Conservation (phyloP, 2,888 invertebrate species). For the Epirrita christyi region DNA sequence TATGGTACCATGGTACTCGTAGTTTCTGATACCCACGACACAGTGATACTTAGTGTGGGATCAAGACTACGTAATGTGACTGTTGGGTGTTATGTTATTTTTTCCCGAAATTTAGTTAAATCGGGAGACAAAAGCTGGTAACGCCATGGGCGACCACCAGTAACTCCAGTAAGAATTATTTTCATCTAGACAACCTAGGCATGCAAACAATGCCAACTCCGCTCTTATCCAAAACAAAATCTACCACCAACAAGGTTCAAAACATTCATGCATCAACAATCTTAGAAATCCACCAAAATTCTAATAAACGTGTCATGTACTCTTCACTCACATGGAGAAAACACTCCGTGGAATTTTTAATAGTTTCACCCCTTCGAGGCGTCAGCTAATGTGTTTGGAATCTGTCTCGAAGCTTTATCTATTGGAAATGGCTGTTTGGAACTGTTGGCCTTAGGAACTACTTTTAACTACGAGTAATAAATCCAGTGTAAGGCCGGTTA, state of each 20-base stretch:
- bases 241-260: not conserved
- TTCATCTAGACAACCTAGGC: not conserved
- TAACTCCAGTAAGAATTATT: not conserved
- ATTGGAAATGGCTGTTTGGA: constrained; percentile 82
- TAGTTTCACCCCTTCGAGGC: constrained; percentile 67
- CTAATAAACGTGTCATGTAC: constrained; percentile 74
- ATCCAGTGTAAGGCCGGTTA: constrained; percentile 72
- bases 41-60: too few relatives aligned
- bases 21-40: too few relatives aligned
- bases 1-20: too few relatives aligned
- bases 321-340: constrained; percentile 50
- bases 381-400: constrained; percentile 82
- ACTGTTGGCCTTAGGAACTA: constrained; percentile 78
- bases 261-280: constrained; percentile 27
- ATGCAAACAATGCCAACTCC: not conserved
- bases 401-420: constrained; percentile 80
- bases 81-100: too few relatives aligned
- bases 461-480: constrained; percentile 83
- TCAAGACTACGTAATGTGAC: too few relatives aligned
- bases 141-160: too few relatives aligned
- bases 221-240: constrained; percentile 9
- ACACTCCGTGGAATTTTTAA: constrained; percentile 76
- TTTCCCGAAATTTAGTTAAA: too few relatives aligned
- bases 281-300: constrained; percentile 52
- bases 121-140: too few relatives aligned